Evolutionary conservation across 1,140 invertebrate species (phyloP).

Genomic region (Hydropsyche tenuis): DNA sequence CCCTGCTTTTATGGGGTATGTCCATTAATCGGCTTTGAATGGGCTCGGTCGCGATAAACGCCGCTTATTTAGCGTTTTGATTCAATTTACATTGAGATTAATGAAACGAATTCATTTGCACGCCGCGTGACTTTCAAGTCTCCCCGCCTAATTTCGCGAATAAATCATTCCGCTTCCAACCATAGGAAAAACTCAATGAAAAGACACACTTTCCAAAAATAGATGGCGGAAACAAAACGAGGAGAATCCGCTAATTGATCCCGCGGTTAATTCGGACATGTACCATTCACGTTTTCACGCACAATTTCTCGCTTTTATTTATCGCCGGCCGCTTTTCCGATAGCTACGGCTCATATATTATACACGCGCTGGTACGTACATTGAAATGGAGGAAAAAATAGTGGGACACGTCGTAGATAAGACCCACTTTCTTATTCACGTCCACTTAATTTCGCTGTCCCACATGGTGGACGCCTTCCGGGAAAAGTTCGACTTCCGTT

Average conservation of each 20-base stretch:
- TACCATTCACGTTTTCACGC: no score
- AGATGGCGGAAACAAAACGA: no score
- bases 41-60: neutral
- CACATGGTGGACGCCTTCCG: no score
- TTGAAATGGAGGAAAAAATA: slow-evolving; percentile 1
- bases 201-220: no score
- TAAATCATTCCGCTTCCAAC: slow-evolving; percentile 26
- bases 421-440: slow-evolving; percentile 9
- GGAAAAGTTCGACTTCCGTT: no score
- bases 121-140: slow-evolving; percentile 25
- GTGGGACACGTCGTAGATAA: neutral
- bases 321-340: no score
- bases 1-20: neutral
- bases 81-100: slow-evolving; percentile 29
- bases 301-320: no score
- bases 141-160: slow-evolving; percentile 5
- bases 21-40: slow-evolving; percentile 1
- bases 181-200: no score
- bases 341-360: neutral
- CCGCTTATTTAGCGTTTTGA: slow-evolving; percentile 16
- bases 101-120: slow-evolving; percentile 20
- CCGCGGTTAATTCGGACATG: neutral
- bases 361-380: neutral
- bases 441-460: slow-evolving; percentile 9
- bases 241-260: neutral